Conservation (phyloP, 2,113 vertebrate genomes). For the Dicrurus megarhynchus region DNA sequence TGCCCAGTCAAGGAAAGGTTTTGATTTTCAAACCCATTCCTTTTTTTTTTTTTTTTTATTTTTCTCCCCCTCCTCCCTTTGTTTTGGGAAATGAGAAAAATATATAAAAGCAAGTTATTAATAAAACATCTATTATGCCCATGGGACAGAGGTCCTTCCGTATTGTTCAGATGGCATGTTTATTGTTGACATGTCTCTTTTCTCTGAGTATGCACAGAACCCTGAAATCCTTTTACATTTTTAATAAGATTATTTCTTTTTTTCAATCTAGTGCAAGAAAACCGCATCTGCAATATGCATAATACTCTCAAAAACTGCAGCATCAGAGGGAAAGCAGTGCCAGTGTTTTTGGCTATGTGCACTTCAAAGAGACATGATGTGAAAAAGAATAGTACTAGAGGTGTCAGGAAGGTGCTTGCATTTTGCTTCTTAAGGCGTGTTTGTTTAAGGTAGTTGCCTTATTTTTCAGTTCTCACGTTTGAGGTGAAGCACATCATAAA, state of each 20-base stretch:
- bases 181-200: conserved; percentile 70
- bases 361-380: conserved; percentile 11
- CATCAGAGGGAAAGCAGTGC: conserved; percentile 44
- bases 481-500: neutral
- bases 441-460: conserved; percentile 1
- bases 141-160: conserved; percentile 59
- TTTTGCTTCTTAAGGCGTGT: neutral
- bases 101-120: conserved; percentile 61
- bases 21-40: neutral
- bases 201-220: conserved; percentile 63
- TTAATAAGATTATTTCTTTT: conserved; percentile 70
- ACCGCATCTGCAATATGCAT: conserved; percentile 52
- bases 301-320: conserved; percentile 57
- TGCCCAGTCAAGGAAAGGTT: neutral
- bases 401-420: neutral
- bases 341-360: conserved; percentile 23
- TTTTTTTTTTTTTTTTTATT: neutral
- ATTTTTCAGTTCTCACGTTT: neutral
- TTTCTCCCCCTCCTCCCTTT: neutral
- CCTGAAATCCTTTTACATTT: conserved; percentile 73
- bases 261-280: conserved; percentile 54
- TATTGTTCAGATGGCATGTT: conserved; percentile 65
- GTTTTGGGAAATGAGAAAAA: conserved; percentile 58
- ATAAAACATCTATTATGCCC: conserved; percentile 67
- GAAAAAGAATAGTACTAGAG: neutral